Evolutionary conservation across 2,797 vertebrate genomes (phyloP).

Genomic region (Eulemur coronatus): DNA sequence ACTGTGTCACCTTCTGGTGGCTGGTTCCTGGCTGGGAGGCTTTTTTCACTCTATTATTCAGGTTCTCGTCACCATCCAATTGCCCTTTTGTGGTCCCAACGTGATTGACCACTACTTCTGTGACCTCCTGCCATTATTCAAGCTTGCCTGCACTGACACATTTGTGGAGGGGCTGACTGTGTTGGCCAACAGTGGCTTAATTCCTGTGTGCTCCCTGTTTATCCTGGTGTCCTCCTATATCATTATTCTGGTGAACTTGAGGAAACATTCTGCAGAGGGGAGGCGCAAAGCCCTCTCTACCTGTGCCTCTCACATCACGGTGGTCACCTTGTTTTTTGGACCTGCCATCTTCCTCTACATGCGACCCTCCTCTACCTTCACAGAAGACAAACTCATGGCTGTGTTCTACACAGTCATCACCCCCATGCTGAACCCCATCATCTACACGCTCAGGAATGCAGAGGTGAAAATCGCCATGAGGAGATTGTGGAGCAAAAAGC

Average conservation of each 20-base stretch:
- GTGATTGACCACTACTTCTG: constrained; percentile 76
- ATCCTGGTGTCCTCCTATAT: constrained; percentile 68
- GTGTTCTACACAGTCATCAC: constrained; percentile 65
- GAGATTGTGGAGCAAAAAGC: constrained; percentile 45
- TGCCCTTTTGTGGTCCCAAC: constrained; percentile 74
- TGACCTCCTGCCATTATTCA: constrained; percentile 70
- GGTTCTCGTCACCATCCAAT: not conserved
- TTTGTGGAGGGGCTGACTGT: constrained; percentile 61
- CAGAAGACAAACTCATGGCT: constrained; percentile 63
- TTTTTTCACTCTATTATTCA: constrained; percentile 70
- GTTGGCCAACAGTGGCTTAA: constrained; percentile 74
- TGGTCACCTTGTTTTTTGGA: constrained; percentile 69
- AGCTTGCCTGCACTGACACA: constrained; percentile 70
- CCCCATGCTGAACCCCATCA: constrained; percentile 70
- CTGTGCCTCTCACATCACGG: constrained; percentile 69
- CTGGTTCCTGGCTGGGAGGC: constrained; percentile 62
- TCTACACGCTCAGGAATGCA: constrained; percentile 70
- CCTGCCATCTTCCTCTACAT: constrained; percentile 68
- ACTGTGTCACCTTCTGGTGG: constrained; percentile 39
- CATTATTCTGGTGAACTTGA: constrained; percentile 57
- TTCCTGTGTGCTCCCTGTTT: constrained; percentile 60
- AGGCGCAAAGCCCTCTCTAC: constrained; percentile 73
- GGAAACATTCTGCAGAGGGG: constrained; percentile 61
- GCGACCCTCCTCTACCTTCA: constrained; percentile 60
- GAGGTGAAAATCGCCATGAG: constrained; percentile 57